Evolutionary conservation across 2,113 vertebrate species (phyloP), one percentile per base, ranked within the genome.

Genomic region (Salvelinus alpinus): DNA sequence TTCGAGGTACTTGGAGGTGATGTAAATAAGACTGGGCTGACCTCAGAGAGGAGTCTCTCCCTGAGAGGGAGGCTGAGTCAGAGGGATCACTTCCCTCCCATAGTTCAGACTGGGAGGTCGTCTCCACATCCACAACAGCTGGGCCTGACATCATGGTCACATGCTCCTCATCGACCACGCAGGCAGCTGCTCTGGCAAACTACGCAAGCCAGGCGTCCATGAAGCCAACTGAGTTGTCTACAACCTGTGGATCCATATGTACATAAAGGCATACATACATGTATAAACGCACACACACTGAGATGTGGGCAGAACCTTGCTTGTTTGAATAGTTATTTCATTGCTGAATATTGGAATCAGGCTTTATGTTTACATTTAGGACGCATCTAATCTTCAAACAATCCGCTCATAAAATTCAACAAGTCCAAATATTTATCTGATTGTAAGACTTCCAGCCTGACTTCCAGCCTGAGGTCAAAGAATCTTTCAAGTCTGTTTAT

Each of bases 381-480:
- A 74, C 48, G 25, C 44, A 20, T 27, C 64, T 11, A 24, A 51
- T 29, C 70, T 78, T 75, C 48, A 76, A 78, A 73, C 82, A 75
- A 78, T 5, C 38, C 38, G 18, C 64, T 70, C 16, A n/a, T 64
- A 57, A 71, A 74, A 74, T 51, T 82, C 69, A 66, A 29, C 34
- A 51, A 74, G 47, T 2, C 59, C 47, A 74, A 74, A 77, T 77
- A 74, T 77, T 74, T 77, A 74, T 73, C n/a, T 44, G 29, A 73
- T 22, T n/a, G 29, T 59, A 16, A 69, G 76, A 69, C 13, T 47
- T 20, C 29, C 60, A 38, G 57, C 12, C 14, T 62, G 64, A 66
- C 62, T n/a, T n/a, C n/a, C n/a, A n/a, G n/a, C n/a, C n/a, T 34
- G 20, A 78, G 31, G 68, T 34, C 67, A 57, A 31, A 47, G 59